Evolutionary conservation across 2,797 vertebrate species (phyloP), one percentile per base, ranked within the genome.

Genomic region (Sebastes trivittatus): DNA sequence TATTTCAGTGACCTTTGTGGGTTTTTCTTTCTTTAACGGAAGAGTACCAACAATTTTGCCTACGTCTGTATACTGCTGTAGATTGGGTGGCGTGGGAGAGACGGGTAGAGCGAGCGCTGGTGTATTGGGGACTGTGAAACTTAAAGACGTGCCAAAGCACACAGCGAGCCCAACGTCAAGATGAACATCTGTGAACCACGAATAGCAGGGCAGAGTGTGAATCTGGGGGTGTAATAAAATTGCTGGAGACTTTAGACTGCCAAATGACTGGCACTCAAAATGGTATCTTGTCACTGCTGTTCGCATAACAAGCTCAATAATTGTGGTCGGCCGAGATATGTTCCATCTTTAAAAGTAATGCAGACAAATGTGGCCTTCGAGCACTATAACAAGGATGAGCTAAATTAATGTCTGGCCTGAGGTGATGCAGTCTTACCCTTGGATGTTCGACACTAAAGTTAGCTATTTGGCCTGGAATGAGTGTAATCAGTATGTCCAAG

Each of bases 11-110:
- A n/a, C n/a, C n/a, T n/a, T n/a, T n/a, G n/a, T n/a, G n/a, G n/a
- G n/a, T n/a, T n/a, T n/a, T n/a, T n/a, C n/a, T n/a, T n/a, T n/a
- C n/a, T n/a, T n/a, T n/a, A n/a, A n/a, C n/a, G n/a, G n/a, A n/a
- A n/a, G n/a, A n/a, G n/a, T n/a, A n/a, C n/a, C n/a, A n/a, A n/a
- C n/a, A n/a, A n/a, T n/a, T n/a, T n/a, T n/a, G n/a, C n/a, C n/a
- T n/a, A n/a, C n/a, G n/a, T n/a, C n/a, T n/a, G n/a, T 23, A 23
- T 14, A 42, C 83, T 88, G 87, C 86, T 89, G 83, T 36, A 73
- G 54, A 69, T 34, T 27, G 29, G 54, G 49, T 25, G 56, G 38
- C n/a, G 36, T 54, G 34, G 63, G 54, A 78, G 63, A 72, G 52
- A 65, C 58, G n/a, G 18, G 29, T 23, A 13, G 30, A 25, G 23